Percentiles rank a stretch among this genome's conserved stretches.
Conservation (phyloP, 2,797 vertebrate genomes). For the Zalophus californianus region DNA sequence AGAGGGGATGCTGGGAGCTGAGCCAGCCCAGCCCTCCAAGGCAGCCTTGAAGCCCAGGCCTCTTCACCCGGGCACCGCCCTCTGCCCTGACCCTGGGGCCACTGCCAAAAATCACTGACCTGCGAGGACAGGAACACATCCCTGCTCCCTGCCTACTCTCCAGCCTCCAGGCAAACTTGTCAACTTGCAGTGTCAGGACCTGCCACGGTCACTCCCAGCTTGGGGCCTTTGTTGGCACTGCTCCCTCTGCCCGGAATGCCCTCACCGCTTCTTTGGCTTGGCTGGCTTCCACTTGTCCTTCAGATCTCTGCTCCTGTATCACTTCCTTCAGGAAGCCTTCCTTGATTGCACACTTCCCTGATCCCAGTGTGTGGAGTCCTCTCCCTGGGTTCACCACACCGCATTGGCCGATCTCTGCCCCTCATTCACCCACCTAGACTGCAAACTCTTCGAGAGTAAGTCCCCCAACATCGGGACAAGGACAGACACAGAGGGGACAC, state of each 20-base stretch:
- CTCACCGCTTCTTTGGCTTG: background rate
- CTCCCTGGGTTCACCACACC: background rate
- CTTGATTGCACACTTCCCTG: background rate
- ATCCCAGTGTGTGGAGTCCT: background rate
- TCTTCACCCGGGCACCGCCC: background rate
- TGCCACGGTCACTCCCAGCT: background rate
- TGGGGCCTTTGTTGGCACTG: background rate
- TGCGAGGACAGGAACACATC: background rate
- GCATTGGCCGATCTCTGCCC: background rate
- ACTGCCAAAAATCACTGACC: slow-evolving; percentile 66
- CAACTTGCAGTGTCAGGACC: slow-evolving; percentile 17
- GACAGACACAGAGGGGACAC: background rate
- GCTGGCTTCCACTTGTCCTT: background rate
- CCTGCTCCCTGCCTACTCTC: background rate
- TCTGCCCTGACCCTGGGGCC: slow-evolving; percentile 63
- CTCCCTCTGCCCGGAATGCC: slow-evolving; percentile 37
- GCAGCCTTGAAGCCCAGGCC: background rate
- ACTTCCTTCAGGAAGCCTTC: background rate
- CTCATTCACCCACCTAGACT: background rate
- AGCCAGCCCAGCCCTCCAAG: slow-evolving; percentile 52
- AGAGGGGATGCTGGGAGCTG: background rate
- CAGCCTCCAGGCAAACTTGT: slow-evolving; percentile 62
- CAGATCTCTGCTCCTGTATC: background rate
- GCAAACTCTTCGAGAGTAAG: background rate
- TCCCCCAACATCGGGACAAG: slow-evolving; percentile 12